These are phyloP conservation scores for Oreotrochilus melanogaster DNA, from an alignment of 2,113 vertebrate genomes.

Conservation along the genomic window DNA sequence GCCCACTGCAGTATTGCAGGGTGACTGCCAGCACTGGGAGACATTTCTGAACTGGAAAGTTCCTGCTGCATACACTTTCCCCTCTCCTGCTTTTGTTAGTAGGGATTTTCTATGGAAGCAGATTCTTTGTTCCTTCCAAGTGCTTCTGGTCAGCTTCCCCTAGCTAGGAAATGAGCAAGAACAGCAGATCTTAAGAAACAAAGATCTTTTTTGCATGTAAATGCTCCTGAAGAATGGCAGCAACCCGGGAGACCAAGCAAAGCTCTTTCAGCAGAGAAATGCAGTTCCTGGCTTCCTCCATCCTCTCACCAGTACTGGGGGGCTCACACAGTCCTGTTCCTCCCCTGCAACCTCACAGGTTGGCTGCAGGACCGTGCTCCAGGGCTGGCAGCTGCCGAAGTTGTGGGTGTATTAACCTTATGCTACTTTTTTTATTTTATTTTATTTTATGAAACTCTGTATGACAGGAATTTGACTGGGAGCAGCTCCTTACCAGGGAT, in stretches of 20 bases:
- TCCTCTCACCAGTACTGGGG: background rate
- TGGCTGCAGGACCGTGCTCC: accelerated
- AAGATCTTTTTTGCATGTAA: slow-evolving; percentile 61
- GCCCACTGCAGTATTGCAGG: background rate
- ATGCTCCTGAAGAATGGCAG: slow-evolving; percentile 57
- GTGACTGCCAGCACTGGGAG: background rate
- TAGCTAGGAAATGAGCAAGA: slow-evolving; percentile 36
- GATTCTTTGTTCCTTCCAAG: slow-evolving; percentile 32
- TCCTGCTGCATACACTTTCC: background rate
- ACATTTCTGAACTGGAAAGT: background rate
- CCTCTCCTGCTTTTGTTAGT: slow-evolving; percentile 21
- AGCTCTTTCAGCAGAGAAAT: slow-evolving; percentile 14
- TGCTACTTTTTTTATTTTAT: background rate
- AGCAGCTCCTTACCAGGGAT: background rate
- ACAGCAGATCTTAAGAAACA: slow-evolving; percentile 26
- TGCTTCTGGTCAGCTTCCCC: slow-evolving; percentile 2
- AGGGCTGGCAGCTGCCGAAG: background rate
- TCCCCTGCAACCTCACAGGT: accelerated
- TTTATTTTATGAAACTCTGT: background rate
- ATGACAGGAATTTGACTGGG: background rate
- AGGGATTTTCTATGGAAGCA: slow-evolving; percentile 53
- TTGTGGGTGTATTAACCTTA: background rate
- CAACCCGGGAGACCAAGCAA: background rate
- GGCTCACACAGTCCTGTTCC: background rate
- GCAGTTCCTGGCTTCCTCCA: background rate